phyloP scores from a whole-genome alignment of 2,888 invertebrate genomes.

The Octonoba sinensis region DNA sequence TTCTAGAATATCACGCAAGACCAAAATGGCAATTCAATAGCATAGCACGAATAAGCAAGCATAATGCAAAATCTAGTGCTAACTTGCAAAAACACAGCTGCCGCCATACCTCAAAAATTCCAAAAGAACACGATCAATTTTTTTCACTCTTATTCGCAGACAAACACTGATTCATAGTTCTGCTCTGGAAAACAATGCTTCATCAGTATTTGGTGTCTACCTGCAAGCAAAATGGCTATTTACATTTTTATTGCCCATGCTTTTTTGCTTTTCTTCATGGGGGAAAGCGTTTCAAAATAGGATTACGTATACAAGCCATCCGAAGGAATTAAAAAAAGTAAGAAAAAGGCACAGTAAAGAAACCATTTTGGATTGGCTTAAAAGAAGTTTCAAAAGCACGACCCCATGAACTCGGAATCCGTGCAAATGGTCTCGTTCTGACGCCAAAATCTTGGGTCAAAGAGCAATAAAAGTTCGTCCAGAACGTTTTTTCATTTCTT shows the following conservation, averaged over 20 bases:
- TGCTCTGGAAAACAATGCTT: not conserved
- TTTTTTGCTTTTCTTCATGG: not conserved
- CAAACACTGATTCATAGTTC: too few species aligned
- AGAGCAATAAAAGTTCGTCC: slow-evolving; percentile 53
- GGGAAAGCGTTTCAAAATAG: slow-evolving; percentile 24
- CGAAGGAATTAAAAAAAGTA: not conserved
- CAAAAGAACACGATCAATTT: too few species aligned
- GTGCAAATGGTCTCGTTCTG: slow-evolving; percentile 35
- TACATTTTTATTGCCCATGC: slow-evolving; percentile 23
- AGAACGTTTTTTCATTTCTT: slow-evolving; percentile 24
- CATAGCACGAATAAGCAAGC: too few species aligned
- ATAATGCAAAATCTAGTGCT: too few species aligned
- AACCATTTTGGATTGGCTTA: too few species aligned
- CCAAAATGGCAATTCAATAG: too few species aligned
- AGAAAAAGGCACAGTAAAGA: not conserved
- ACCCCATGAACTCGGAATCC: slow-evolving; percentile 49
- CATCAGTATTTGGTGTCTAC: not conserved
- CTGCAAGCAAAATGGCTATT: slow-evolving; percentile 25
- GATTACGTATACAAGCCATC: slow-evolving; percentile 31
- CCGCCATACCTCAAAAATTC: too few species aligned
- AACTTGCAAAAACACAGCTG: too few species aligned
- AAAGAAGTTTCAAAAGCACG: not conserved
- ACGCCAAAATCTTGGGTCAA: slow-evolving; percentile 36
- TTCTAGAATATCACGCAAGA: too few species aligned
- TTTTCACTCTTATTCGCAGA: too few species aligned